These are phyloP conservation scores for Sisor rabdophorus DNA, from an alignment of 2,113 vertebrate genomes.

Conservation along the genomic window DNA sequence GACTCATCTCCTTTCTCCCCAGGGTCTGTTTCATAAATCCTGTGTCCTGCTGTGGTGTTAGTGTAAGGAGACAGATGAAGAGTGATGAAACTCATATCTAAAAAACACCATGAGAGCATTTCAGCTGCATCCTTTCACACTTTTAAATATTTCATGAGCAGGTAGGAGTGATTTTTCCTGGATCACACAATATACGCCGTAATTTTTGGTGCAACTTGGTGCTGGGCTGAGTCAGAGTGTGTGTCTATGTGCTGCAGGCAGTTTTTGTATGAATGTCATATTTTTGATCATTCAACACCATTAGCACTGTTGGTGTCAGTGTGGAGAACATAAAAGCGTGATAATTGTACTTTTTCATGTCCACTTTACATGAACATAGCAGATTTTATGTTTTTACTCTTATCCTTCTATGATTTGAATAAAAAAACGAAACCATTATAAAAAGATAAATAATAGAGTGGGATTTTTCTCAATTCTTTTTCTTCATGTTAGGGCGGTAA, in stretches of 20 bases:
- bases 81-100: conserved; percentile 27
- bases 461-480: no score
- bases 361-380: not conserved
- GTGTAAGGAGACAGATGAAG: conserved; percentile 21
- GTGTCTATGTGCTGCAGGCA: not conserved
- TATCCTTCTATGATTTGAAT: not conserved
- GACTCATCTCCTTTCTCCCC: conserved; percentile 2
- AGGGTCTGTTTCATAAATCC: conserved; percentile 17
- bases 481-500: no score
- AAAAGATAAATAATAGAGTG: no score
- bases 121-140: conserved; percentile 17
- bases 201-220: conserved; percentile 2
- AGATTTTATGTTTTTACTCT: not conserved
- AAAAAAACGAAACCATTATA: not conserved
- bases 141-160: conserved; percentile 22
- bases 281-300: conserved; percentile 36
- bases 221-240: conserved; percentile 6
- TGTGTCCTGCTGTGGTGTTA: not conserved
- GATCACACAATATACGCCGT: not conserved
- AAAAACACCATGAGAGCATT: conserved; percentile 8
- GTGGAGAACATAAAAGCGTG: conserved; percentile 30
- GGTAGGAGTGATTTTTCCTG: conserved; percentile 26
- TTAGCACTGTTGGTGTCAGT: not conserved
- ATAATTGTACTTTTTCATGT: conserved; percentile 18
- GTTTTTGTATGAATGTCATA: conserved; percentile 23